phyloP scores from a whole-genome alignment of 2,797 vertebrate species.

The Epinephelus awoara region DNA sequence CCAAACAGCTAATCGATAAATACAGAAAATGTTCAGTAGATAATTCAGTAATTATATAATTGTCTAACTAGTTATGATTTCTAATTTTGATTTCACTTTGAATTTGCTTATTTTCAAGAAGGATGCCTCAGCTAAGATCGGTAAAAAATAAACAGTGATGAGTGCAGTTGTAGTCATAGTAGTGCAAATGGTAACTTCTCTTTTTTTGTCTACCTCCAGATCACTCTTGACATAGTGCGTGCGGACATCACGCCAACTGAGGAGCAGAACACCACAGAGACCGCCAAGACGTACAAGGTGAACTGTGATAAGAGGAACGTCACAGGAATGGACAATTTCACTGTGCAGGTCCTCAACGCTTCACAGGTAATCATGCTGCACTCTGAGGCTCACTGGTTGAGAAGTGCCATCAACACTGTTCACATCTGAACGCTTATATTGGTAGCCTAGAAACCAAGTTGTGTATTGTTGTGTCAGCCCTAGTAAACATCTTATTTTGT shows the following conservation, averaged over 20 bases:
- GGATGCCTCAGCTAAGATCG: neutral
- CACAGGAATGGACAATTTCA: constrained; percentile 83
- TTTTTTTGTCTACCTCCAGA: constrained; percentile 46
- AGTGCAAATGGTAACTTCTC: neutral
- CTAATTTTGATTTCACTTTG: neutral
- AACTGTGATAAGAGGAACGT: constrained; percentile 93
- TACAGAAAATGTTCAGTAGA: neutral
- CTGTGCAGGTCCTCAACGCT: constrained; percentile 91
- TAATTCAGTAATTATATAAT: neutral
- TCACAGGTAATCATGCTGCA: constrained; percentile 87
- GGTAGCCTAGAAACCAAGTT: too few relatives aligned
- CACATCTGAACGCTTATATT: too few relatives aligned
- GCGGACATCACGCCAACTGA: constrained; percentile 63
- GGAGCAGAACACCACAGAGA: constrained; percentile 89
- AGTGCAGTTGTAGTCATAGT: neutral
- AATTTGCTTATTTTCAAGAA: neutral
- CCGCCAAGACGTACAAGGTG: constrained; percentile 91
- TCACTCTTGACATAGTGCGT: constrained; percentile 81
- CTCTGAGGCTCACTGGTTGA: neutral
- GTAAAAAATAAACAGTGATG: neutral
- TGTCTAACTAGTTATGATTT: neutral
- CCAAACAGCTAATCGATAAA: neutral
- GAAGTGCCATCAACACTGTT: neutral
- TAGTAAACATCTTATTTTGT: neutral
- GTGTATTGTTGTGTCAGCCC: too few relatives aligned